Evolutionary conservation across 2,113 vertebrate species (phyloP).

Genomic region (Leptobrachium ailaonicum): DNA sequence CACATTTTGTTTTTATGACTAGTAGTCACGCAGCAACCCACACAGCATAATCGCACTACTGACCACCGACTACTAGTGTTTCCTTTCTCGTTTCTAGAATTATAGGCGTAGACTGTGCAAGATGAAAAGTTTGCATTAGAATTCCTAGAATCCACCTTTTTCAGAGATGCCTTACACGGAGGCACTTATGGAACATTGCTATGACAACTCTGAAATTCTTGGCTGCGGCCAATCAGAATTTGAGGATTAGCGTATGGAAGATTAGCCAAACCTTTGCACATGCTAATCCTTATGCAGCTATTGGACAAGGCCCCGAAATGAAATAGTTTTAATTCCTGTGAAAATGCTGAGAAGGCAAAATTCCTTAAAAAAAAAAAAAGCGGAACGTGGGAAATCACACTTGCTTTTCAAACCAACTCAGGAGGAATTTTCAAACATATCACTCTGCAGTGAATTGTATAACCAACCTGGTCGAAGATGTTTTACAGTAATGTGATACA

Average conservation of each 20-base stretch:
- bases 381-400: background rate
- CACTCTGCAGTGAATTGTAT: no score
- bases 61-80: background rate
- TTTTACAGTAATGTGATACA: no score
- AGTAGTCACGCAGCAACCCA: background rate
- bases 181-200: conserved; percentile 12
- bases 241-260: conserved; percentile 13
- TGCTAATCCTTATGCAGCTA: conserved; percentile 6
- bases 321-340: conserved; percentile 8
- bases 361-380: background rate
- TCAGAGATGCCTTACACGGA: background rate
- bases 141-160: conserved; percentile 10
- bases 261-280: conserved; percentile 16
- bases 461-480: no score
- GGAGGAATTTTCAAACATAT: no score
- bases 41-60: no score
- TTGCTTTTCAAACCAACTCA: background rate
- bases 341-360: background rate
- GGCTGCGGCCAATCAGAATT: conserved; percentile 12
- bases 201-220: conserved; percentile 13
- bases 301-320: background rate
- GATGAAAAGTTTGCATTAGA: background rate
- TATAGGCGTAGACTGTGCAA: background rate
- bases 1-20: background rate
- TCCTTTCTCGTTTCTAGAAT: background rate